Conservation (phyloP, 2,888 invertebrate genomes). For the Drosophila histrio region DNA sequence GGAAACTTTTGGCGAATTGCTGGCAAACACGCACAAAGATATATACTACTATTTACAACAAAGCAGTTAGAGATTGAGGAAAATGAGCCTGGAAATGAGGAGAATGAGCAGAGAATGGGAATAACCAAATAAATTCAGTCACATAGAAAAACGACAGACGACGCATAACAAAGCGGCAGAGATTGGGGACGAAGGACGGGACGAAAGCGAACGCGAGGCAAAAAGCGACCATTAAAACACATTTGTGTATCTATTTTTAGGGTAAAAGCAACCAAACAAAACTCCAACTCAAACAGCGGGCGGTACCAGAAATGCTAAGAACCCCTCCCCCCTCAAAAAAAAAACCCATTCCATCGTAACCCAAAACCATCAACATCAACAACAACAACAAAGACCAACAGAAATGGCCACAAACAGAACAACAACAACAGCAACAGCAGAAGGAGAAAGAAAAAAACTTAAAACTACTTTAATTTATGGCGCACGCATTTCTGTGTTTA, state of each 20-base stretch:
- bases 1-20: constrained; percentile 76
- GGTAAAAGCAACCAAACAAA: constrained; percentile 57
- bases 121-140: constrained; percentile 75
- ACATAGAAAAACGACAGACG: constrained; percentile 77
- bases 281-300: constrained; percentile 46
- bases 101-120: background rate
- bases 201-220: constrained; percentile 44
- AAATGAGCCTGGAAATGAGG: background rate
- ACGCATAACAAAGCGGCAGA: constrained; percentile 76
- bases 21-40: constrained; percentile 71
- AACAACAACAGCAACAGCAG: constrained; percentile 19
- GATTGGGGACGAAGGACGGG: constrained; percentile 56
- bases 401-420: constrained; percentile 36
- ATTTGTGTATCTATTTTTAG: constrained; percentile 80
- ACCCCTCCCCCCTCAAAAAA: constrained; percentile 10
- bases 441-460: constrained; percentile 50
- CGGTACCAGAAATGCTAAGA: constrained; percentile 51
- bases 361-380: constrained; percentile 53
- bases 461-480: constrained; percentile 79
- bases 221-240: constrained; percentile 80
- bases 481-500: constrained; percentile 76
- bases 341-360: constrained; percentile 38
- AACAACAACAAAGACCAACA: constrained; percentile 19
- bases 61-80: background rate
- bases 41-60: constrained; percentile 9